A percentile compares a stretch with the other conserved stretches of the same genome.
Evolutionary conservation across 2,797 vertebrate genomes (phyloP).

Genomic region (Parotocinclus haroldoi): DNA sequence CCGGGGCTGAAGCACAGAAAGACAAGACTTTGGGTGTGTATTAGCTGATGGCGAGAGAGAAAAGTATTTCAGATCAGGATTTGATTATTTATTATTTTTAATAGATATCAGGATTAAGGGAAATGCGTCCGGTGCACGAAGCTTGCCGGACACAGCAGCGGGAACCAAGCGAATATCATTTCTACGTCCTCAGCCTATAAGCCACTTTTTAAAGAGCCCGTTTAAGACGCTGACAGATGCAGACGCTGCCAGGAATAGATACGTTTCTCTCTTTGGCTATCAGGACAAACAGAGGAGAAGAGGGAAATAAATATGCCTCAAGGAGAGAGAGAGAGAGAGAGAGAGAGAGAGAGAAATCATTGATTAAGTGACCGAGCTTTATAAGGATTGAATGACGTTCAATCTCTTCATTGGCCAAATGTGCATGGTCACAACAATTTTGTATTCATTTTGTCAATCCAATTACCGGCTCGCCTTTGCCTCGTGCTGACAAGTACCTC

Average conservation of each 20-base stretch:
- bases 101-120: conserved; percentile 52
- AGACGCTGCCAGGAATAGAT: conserved; percentile 52
- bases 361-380: too few relatives aligned
- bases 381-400: too few relatives aligned
- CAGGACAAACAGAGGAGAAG: conserved; percentile 58
- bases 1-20: conserved; percentile 40
- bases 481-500: too few relatives aligned
- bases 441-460: too few relatives aligned
- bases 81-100: conserved; percentile 30
- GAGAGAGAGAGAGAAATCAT: not conserved
- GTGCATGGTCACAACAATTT: too few relatives aligned
- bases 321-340: conserved; percentile 14
- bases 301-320: conserved; percentile 55
- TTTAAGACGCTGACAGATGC: conserved; percentile 59
- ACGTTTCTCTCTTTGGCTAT: conserved; percentile 52
- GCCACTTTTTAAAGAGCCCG: conserved; percentile 50
- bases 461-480: too few relatives aligned
- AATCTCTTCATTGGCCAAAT: too few relatives aligned
- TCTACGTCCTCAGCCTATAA: conserved; percentile 50
- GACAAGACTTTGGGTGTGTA: conserved; percentile 45
- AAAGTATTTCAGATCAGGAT: conserved; percentile 17
- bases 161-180: conserved; percentile 55
- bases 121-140: conserved; percentile 47
- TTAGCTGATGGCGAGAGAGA: conserved; percentile 52
- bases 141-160: conserved; percentile 53